Evolutionary conservation across 1,140 invertebrate species (phyloP), one percentile per base, ranked within the genome.

Genomic region (Ips typographus): DNA sequence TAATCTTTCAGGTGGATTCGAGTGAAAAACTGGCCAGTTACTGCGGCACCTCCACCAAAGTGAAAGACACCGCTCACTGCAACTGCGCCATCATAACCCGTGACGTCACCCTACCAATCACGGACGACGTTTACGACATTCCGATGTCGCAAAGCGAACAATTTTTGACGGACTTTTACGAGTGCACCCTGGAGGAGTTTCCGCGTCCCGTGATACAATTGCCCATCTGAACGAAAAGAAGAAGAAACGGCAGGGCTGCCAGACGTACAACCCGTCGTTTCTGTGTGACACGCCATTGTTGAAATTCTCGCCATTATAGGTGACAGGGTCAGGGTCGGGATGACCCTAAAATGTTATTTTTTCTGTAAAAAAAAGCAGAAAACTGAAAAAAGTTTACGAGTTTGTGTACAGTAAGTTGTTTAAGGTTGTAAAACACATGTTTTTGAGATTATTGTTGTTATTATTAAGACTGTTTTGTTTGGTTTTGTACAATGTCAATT

Each of bases 161-260:
- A 66, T 74, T 73, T 38, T 63, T 80, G 40, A 61, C 74, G 2
- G 78, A 79, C 66, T 80, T 80, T 65, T 80, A 80, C 58, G 79
- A 80, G 60, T 77, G 75, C 61, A 78, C 79, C n/a, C 67, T 80
- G 47, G 76, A 80, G 59, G 74, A 79, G 69, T 79, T 75, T 52
- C 77, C 78, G 64, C 73, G 75, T 49, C 79, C 79, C n/a, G 71
- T 79, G 0, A 73, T 80, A 7, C 63, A 79, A 52, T 65, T 80
- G 63, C 78, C 79, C 36, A 77, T 72, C 67, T 79, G 78, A 79
- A 72, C 22, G 5, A 39, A 1, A 22, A 41, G 4, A 1, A 60
- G 40, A 52, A 51, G 58, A n/a, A 52, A 57, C n/a, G 8, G 65
- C 43, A 66, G 56, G 41, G 42, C 64, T 58, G 40, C 55, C 8